Percentiles rank a stretch among this genome's conserved stretches.
phyloP scores from a whole-genome alignment of 2,888 invertebrate genomes.

The Cataglyphis albicans region DNA sequence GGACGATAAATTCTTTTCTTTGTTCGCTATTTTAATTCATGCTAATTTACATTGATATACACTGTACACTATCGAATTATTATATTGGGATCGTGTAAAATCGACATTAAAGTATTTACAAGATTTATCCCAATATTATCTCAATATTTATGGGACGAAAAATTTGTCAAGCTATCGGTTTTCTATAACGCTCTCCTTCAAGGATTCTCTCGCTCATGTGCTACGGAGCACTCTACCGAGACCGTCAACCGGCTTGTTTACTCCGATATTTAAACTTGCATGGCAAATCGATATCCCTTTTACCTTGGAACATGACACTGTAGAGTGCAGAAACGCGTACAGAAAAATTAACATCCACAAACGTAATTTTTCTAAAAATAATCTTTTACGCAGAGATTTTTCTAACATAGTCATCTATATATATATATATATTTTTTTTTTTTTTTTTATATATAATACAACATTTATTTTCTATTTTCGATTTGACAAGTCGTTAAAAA shows the following conservation, averaged over 20 bases:
- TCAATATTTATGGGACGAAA: neutral
- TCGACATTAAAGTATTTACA: neutral
- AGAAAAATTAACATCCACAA: neutral
- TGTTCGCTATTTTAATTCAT: neutral
- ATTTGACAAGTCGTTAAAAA: neutral
- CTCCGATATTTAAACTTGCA: constrained; percentile 18
- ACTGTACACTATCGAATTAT: neutral
- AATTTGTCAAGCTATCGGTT: neutral
- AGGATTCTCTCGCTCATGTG: neutral
- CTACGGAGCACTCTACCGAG: neutral
- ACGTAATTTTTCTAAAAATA: neutral
- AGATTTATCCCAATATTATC: neutral
- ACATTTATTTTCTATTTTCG: neutral
- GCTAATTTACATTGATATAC: neutral
- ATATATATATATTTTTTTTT: neutral
- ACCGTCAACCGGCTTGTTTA: neutral
- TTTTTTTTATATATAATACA: neutral
- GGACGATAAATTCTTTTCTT: constrained; percentile 3
- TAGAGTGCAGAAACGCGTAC: neutral
- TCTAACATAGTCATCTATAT: neutral
- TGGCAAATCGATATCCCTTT: constrained; percentile 19
- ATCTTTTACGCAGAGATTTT: neutral
- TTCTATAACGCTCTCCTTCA: neutral
- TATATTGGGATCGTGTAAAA: neutral
- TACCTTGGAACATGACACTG: constrained; percentile 9